Conservation (phyloP, 2,888 invertebrate species). For the Leptogaster cylindrica region DNA sequence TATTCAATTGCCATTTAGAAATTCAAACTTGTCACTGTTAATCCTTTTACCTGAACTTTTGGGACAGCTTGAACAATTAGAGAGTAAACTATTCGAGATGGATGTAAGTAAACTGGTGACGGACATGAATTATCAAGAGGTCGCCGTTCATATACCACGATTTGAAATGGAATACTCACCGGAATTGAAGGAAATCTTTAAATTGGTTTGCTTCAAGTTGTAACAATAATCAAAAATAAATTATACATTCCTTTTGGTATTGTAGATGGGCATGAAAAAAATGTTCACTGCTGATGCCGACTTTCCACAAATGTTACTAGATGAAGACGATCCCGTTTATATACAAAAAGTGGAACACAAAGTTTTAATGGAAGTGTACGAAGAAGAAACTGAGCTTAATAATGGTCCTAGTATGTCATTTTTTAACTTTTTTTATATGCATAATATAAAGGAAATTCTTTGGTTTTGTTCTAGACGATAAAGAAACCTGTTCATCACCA, state of each 20-base stretch:
- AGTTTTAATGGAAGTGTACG: conserved; percentile 84
- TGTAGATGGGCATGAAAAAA: conserved; percentile 73
- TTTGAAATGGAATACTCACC: conserved; percentile 81
- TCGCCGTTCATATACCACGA: conserved; percentile 73
- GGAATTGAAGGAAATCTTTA: conserved; percentile 67
- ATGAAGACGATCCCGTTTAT: conserved; percentile 61
- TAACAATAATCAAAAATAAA: too few species aligned
- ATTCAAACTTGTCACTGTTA: conserved; percentile 74
- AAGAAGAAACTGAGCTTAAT: conserved; percentile 85
- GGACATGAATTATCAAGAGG: conserved; percentile 63
- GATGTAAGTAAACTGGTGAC: conserved; percentile 65
- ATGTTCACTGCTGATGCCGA: conserved; percentile 69
- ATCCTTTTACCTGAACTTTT: conserved; percentile 74
- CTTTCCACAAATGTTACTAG: conserved; percentile 70
- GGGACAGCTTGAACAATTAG: conserved; percentile 69
- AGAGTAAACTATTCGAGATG: conserved; percentile 67
- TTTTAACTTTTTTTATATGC: too few species aligned
- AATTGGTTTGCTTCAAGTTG: conserved; percentile 62
- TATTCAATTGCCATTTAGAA: conserved; percentile 75
- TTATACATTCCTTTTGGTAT: too few species aligned
- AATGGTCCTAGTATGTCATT: conserved; percentile 72
- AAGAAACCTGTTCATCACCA: too few species aligned
- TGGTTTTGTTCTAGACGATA: too few species aligned
- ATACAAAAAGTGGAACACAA: conserved; percentile 82
- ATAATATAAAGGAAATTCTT: too few species aligned